Base-by-base conservation (phyloP, 2,113 vertebrate genomes). In the Enhydra lutris region DNA sequence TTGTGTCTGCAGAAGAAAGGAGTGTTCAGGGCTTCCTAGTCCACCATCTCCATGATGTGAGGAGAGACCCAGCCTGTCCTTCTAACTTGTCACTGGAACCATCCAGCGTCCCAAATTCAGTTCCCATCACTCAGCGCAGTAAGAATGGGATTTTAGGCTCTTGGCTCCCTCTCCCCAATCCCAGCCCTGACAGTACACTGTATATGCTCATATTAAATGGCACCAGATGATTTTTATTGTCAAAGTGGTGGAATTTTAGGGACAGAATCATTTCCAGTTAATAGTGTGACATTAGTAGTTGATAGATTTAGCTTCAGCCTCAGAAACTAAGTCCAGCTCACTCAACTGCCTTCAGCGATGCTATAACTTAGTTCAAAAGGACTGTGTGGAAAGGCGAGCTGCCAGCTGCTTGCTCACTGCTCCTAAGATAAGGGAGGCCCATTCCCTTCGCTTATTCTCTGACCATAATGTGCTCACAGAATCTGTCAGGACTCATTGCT, bases 191-290 rank as follows among this genome's bases (percentile, higher is more conserved):
- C 12, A 18, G 34, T 52, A n/a, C 24, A 18, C 50, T 10, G 23
- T 79, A 18, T 57, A 42, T 52, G 29, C 10, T 76, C 65, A 80
- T 23, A 50, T 18, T 67, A 15, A 80, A 82, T 45, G 42, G 82
- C 13, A 26, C 7, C 15, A 71, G 91, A 45, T 89, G 81, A 65
- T 71, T 91, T 89, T 88, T 90, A 63, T 78, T 84, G 91, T 93
- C 89, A 95, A 45, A 47, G 36, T 85, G 89, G 74, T 86, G 59
- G 76, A 88, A 82, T 95, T 96, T 91, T 59, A 96, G 78, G 65
- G 59, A n/a, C 78, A 76, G 85, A 85, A 73, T 93, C 36, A 85
- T 86, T 96, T 94, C 47, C 85, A 59, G 69, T 29, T 89, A 96
- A 91, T 21, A 73, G 50, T n/a, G 29, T 74, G 91, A 88, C 10